Evolutionary conservation across 2,797 vertebrate species (phyloP).

Genomic region (Gymnoscopelus braueri): DNA sequence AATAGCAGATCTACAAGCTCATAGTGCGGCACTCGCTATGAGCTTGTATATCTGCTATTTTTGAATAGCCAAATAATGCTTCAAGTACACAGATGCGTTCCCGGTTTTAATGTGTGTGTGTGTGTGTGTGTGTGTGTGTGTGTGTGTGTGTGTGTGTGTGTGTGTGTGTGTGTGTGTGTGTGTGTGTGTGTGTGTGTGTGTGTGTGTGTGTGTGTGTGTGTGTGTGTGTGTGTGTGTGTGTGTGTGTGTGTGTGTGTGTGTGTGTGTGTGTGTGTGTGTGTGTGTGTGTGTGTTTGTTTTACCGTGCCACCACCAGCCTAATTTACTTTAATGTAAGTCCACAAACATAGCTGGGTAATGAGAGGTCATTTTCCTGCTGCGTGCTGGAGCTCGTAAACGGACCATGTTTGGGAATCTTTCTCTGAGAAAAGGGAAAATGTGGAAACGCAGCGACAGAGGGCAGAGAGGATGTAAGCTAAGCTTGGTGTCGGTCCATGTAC

Average conservation of each 20-base stretch:
- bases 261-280: not conserved
- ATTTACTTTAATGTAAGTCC: slow-evolving; percentile 22
- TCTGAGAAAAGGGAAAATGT: not conserved
- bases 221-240: not conserved
- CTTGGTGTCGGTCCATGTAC: no score
- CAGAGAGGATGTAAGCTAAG: not conserved
- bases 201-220: not conserved
- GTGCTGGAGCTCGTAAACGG: slow-evolving; percentile 37
- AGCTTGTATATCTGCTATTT: no score
- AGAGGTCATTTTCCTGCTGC: slow-evolving; percentile 32
- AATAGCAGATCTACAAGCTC: no score
- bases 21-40: no score
- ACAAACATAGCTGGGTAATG: slow-evolving; percentile 38
- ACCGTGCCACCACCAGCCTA: not conserved
- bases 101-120: no score
- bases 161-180: no score
- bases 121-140: not conserved
- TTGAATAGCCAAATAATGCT: no score
- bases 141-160: slow-evolving; percentile 8
- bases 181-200: slow-evolving; percentile 9
- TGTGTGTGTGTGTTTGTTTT: slow-evolving; percentile 1
- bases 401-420: slow-evolving; percentile 10
- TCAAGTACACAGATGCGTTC: no score
- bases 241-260: not conserved
- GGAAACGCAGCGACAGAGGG: not conserved